Evolutionary conservation across 2,888 invertebrate genomes (phyloP).

Genomic region (Parnassius glacialis): DNA sequence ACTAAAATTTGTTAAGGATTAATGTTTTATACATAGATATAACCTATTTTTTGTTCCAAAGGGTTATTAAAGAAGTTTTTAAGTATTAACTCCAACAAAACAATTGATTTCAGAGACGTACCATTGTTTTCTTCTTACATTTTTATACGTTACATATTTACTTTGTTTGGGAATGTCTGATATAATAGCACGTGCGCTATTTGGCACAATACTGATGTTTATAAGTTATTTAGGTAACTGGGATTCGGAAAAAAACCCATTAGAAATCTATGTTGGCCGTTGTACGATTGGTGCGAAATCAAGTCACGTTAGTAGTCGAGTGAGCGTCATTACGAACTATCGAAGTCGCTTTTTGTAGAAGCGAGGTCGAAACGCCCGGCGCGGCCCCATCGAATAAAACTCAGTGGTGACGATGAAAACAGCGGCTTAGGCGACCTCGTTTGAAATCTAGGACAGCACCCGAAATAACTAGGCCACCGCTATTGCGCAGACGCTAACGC

Average conservation of each 20-base stretch:
- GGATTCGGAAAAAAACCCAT: slow-evolving; percentile 33
- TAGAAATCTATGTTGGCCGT: slow-evolving; percentile 32
- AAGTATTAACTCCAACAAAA: too few species aligned
- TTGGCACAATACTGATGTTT: slow-evolving; percentile 2
- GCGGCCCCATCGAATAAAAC: slow-evolving; percentile 73
- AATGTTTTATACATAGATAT: too few species aligned
- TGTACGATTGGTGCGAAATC: slow-evolving; percentile 36
- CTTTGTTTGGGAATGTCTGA: not conserved
- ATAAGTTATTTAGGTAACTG: slow-evolving; percentile 21
- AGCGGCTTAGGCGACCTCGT: slow-evolving; percentile 67
- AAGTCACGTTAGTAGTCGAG: slow-evolving; percentile 36
- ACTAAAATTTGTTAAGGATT: not conserved
- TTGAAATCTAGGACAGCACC: slow-evolving; percentile 71
- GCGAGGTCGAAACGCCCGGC: slow-evolving; percentile 62
- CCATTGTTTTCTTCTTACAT: slow-evolving; percentile 26
- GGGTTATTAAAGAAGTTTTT: too few species aligned
- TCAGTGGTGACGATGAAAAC: slow-evolving; percentile 70
- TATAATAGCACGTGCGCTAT: slow-evolving; percentile 11
- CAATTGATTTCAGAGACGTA: not conserved
- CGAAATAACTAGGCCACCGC: slow-evolving; percentile 77
- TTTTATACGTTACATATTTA: slow-evolving; percentile 20
- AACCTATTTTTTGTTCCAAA: too few species aligned
- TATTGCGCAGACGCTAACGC: slow-evolving; percentile 71
- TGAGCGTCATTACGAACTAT: slow-evolving; percentile 44
- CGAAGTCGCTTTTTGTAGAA: slow-evolving; percentile 45